Evolutionary conservation across 1,140 invertebrate species (phyloP), one percentile per base, ranked within the genome.

Genomic region (Drosophila burlai): DNA sequence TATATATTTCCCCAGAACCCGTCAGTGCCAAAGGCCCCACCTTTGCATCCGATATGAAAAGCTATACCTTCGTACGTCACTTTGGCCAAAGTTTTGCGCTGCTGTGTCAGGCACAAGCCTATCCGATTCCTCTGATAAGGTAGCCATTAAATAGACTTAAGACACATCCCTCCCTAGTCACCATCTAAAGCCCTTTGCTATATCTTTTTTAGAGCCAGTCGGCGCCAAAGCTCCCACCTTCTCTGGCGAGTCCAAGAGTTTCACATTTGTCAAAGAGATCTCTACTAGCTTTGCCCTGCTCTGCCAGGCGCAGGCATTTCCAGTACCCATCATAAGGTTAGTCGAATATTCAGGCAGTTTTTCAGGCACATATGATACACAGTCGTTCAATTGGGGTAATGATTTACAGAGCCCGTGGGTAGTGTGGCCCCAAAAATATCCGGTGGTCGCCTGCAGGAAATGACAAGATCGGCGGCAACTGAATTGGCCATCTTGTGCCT

Each of bases 61-160:
- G 94, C 79, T 94, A 94, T 87, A 94, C 94, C 67, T 95, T 95
- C 92, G 93, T 95, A 76, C 94, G 93, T 21, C 24, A 76, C 80
- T 89, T 61, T 67, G 83, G 94, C 84, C 93, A 94, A 49, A 94
- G 94, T 69, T 94, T 96, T 82, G 95, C 96, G 68, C 93, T 98
- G 60, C 94, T 97, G 21, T 98, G 97, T 93, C 96, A 96, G 82
- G 97, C 96, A 67, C 96, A 97, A 85, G 94, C 93, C 43, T 96
- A 94, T 92, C 95, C 95, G 80, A 94, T 95, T 61, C 95, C 95
- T 34, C 72, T 94, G 52, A 96, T 94, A 94, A 95, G 95, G 95
- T 96, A 90, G 94, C 84, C 80, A 18, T 46, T 43, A 43, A 29
- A 4, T 65, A 60, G 18, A 31, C 16, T 24, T 62, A 67, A 69